These are phyloP conservation scores for Scaptomyza graminum DNA, from an alignment of 1,140 invertebrate genomes.

Conservation along the genomic window DNA sequence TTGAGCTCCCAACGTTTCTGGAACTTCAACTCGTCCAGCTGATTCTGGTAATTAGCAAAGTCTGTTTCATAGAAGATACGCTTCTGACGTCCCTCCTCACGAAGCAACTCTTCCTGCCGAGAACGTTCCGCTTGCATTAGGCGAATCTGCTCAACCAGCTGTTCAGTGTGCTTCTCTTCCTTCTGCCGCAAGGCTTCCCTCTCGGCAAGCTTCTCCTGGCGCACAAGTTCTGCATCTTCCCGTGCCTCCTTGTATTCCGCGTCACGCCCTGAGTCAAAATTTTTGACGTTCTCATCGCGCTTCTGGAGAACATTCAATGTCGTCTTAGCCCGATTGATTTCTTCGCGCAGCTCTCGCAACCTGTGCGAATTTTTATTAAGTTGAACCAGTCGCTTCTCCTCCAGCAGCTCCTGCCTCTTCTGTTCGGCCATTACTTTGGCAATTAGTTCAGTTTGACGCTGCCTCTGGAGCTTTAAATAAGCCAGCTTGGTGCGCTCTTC, in stretches of 20 bases:
- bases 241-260: conserved; percentile 38
- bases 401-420: conserved; percentile 34
- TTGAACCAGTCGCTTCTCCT: conserved; percentile 37
- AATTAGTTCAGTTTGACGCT: conserved; percentile 27
- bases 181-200: conserved; percentile 27
- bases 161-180: conserved; percentile 18
- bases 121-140: conserved; percentile 12
- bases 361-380: conserved; percentile 37
- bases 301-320: conserved; percentile 39
- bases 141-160: conserved; percentile 50
- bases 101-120: neutral
- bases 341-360: conserved; percentile 42
- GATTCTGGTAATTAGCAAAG: conserved; percentile 10
- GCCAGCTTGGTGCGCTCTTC: conserved; percentile 41
- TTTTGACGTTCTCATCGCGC: conserved; percentile 7
- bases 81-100: conserved; percentile 47
- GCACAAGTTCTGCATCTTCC: conserved; percentile 15
- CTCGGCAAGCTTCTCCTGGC: conserved; percentile 42
- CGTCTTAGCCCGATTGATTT: conserved; percentile 53
- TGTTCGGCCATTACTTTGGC: conserved; percentile 36
- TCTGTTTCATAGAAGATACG: conserved; percentile 20
- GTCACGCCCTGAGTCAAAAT: neutral
- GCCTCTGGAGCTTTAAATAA: conserved; percentile 35
- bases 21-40: conserved; percentile 1
- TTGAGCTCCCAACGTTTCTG: conserved; percentile 37